These are phyloP conservation scores for Ochropleura plecta DNA, from an alignment of 2,888 invertebrate genomes.

Conservation along the genomic window DNA sequence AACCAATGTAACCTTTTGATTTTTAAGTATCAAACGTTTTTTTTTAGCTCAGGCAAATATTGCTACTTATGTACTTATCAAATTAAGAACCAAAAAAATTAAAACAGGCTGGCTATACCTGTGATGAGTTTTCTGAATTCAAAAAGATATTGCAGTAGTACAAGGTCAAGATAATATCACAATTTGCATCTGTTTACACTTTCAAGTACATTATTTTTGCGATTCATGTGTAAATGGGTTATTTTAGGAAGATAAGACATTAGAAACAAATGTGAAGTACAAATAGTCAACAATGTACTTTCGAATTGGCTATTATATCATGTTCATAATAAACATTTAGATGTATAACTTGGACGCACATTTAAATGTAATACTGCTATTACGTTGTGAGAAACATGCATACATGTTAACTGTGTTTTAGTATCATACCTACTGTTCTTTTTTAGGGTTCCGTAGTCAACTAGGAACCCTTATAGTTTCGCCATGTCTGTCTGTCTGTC, in stretches of 20 bases:
- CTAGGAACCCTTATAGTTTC: too few species aligned
- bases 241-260: conserved; percentile 7
- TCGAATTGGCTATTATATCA: conserved; percentile 12
- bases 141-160: not conserved
- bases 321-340: conserved; percentile 16
- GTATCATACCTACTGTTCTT: conserved; percentile 3
- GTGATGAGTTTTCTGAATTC: not conserved
- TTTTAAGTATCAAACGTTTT: not conserved
- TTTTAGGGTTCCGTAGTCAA: too few species aligned
- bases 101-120: not conserved
- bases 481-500: too few species aligned
- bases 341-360: conserved; percentile 24
- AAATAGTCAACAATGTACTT: conserved; percentile 32
- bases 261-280: conserved; percentile 34
- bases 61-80: conserved; percentile 19
- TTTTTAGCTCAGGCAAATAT: conserved; percentile 12
- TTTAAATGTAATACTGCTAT: not conserved
- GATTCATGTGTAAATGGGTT: conserved; percentile 1
- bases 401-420: conserved; percentile 16
- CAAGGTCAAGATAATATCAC: not conserved
- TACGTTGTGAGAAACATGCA: conserved; percentile 16
- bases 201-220: conserved; percentile 18
- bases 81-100: conserved; percentile 10
- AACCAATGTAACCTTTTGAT: conserved; percentile 14
- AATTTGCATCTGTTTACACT: conserved; percentile 29